Evolutionary conservation across 2,888 invertebrate species (phyloP).

Genomic region (Nephrotoma guestfalica): DNA sequence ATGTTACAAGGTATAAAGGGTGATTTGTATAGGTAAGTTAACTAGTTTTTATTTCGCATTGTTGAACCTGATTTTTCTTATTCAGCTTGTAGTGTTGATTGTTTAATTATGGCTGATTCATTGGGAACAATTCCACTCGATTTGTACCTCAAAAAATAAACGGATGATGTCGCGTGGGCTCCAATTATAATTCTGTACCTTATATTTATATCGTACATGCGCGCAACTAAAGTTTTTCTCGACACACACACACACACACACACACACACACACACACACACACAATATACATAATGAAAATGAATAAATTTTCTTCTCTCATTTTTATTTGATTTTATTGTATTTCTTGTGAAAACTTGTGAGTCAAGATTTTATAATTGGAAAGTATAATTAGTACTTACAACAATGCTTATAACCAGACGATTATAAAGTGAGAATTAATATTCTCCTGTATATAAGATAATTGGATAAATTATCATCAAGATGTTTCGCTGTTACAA

Average conservation of each 20-base stretch:
- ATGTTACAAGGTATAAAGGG: too few species aligned
- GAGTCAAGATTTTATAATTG: neutral
- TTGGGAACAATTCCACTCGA: neutral
- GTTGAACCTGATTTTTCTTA: neutral
- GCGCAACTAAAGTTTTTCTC: neutral
- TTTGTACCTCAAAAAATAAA: neutral
- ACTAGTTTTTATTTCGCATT: neutral
- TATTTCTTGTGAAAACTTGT: neutral
- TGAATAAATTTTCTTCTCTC: neutral
- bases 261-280: too few species aligned
- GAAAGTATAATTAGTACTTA: neutral
- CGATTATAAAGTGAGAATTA: neutral
- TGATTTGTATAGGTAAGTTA: neutral
- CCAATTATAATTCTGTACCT: neutral
- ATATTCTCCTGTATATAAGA: neutral
- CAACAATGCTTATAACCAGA: neutral
- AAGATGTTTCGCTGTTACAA: neutral
- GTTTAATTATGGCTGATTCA: neutral
- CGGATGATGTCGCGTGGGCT: neutral
- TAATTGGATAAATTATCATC: neutral
- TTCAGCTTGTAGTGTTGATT: neutral
- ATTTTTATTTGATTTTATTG: neutral
- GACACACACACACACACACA: too few species aligned
- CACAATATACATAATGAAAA: neutral
- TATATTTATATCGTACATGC: neutral